Evolutionary conservation across 2,797 vertebrate species (phyloP), one percentile per base, ranked within the genome.

Genomic region (Arrhamphus sclerolepis): DNA sequence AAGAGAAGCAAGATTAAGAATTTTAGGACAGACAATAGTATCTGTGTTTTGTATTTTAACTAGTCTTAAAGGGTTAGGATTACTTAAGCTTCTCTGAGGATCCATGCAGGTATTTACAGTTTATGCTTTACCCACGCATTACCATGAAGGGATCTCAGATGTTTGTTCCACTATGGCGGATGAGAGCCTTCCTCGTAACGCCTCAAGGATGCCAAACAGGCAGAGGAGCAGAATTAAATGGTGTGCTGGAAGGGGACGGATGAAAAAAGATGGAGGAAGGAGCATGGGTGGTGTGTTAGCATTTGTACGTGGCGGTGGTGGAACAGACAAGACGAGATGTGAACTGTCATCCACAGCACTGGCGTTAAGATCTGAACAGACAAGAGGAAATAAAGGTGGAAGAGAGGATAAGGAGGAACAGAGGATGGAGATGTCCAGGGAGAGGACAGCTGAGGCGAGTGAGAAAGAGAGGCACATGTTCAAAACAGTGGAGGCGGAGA

Each of bases 321-420:
- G 34, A 38, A 14, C 34, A 66, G 73, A 78, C 67, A 41, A 64
- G 70, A 81, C 62, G 52, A 81, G 78, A 72, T 77, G 75, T 50
- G 76, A 82, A 42, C 62, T 14, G 46, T 83, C 78, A 70, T 74
- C 70, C 50, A 44, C 48, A 39, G 52, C 70, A 47, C 63, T 53
- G 66, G 67, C 70, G 65, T 58, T 72, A 42, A 56, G 62, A 68
- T 57, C 24, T 21, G 28, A 64, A 56, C 65, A 67, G 64, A 81
- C 54, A n/a, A 40, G 46, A 31, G 31, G 52, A 52, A 58, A 19
- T 40, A 38, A 11, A 38, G 34, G 34, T 38, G 18, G 48, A 47
- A 42, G 28, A 0, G 24, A 29, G 29, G 62, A 34, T 57, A 54
- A 65, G 59, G 26, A 38, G 46, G 52, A 66, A 14, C 4, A 6